Conservation (phyloP, 1,140 invertebrate genomes). For the Gryon sp. region DNA sequence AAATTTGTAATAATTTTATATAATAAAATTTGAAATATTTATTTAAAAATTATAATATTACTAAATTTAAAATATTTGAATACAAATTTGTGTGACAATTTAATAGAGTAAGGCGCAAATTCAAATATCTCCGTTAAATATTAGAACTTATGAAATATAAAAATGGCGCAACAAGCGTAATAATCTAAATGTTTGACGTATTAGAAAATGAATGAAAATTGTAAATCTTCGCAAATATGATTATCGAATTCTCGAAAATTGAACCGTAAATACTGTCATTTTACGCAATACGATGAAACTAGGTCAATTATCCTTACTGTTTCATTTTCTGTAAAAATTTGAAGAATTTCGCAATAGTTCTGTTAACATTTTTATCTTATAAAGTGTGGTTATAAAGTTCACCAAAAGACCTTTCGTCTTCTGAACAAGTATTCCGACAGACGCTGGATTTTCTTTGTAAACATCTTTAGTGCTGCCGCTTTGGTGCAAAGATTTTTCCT, state of each 20-base stretch:
- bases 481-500: slow-evolving; percentile 1
- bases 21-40: no score
- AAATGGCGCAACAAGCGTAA: no score
- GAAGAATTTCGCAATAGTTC: slow-evolving; percentile 32
- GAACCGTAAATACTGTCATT: slow-evolving; percentile 3
- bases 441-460: slow-evolving; percentile 6
- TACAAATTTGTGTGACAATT: no score
- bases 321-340: slow-evolving; percentile 25
- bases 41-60: no score
- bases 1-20: no score
- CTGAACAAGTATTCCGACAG: slow-evolving; percentile 8
- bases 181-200: no score
- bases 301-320: slow-evolving; percentile 28
- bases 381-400: slow-evolving; percentile 29
- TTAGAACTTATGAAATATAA: no score
- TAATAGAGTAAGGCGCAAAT: no score
- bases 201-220: no score
- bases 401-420: slow-evolving; percentile 13
- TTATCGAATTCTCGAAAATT: slow-evolving; percentile 6
- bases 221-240: neutral
- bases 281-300: slow-evolving; percentile 2
- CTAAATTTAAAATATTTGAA: no score
- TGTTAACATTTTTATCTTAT: slow-evolving; percentile 27
- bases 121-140: no score
- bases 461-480: slow-evolving; percentile 1